These are phyloP conservation scores for Trachelus tabidus DNA, from an alignment of 2,888 invertebrate genomes.

Conservation along the genomic window DNA sequence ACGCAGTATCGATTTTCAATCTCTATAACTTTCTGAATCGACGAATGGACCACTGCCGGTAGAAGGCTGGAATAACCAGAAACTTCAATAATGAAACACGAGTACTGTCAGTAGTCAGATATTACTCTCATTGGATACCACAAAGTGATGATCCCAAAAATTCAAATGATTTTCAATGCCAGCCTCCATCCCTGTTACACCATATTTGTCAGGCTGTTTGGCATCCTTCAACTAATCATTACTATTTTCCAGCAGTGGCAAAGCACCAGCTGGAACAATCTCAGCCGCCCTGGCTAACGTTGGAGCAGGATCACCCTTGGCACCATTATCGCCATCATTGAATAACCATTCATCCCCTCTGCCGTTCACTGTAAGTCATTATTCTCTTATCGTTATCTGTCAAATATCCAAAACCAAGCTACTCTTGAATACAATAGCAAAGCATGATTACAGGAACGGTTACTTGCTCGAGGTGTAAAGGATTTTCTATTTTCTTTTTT, in stretches of 20 bases:
- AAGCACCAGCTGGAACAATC: slow-evolving; percentile 79
- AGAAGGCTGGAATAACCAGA: background rate
- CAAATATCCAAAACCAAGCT: slow-evolving; percentile 1
- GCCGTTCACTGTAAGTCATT: slow-evolving; percentile 76
- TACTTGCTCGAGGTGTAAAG: background rate
- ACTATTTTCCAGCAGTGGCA: slow-evolving; percentile 71
- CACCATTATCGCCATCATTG: slow-evolving; percentile 73
- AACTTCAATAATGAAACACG: background rate
- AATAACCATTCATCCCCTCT: slow-evolving; percentile 71
- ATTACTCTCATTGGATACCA: background rate
- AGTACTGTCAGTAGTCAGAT: background rate
- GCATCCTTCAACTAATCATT: background rate
- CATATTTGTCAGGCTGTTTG: background rate
- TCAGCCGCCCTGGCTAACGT: slow-evolving; percentile 75
- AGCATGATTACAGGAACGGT: background rate
- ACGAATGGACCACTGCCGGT: background rate
- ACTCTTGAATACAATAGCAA: background rate
- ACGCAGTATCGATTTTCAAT: background rate
- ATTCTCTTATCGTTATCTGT: background rate
- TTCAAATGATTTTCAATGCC: background rate
- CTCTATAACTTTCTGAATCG: background rate
- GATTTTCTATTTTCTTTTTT: background rate
- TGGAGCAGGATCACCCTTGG: slow-evolving; percentile 65
- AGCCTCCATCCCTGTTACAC: background rate
- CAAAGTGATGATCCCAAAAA: background rate